Percentiles rank a stretch among this genome's conserved stretches.
Evolutionary conservation across 2,797 vertebrate genomes (phyloP).

Genomic region (Chloroceryle amazona): DNA sequence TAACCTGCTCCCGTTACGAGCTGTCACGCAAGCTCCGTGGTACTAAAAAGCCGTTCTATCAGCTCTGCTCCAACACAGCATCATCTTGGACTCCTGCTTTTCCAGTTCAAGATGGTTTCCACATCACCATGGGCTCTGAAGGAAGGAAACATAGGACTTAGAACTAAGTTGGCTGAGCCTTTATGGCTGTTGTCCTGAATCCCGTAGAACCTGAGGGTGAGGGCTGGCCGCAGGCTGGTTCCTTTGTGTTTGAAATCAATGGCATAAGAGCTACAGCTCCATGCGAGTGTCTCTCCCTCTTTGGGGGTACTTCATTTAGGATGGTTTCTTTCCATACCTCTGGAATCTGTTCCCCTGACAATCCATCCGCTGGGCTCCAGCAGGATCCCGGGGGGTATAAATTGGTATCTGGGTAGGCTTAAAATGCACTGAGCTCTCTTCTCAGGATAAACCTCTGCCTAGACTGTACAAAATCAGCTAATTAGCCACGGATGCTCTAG

Average conservation of each 20-base stretch:
- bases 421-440: neutral
- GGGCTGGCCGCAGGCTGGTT: accelerated
- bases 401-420: neutral
- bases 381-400: neutral
- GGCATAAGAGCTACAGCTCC: neutral
- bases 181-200: neutral
- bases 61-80: neutral
- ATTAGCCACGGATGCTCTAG: neutral
- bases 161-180: neutral
- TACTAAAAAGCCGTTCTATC: accelerated
- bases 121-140: neutral
- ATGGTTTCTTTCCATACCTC: neutral
- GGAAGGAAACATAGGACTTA: neutral
- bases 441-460: neutral
- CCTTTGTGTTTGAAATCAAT: neutral
- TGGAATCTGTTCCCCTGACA: neutral
- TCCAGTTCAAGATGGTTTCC: neutral
- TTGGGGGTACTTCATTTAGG: neutral
- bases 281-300: neutral
- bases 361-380: neutral
- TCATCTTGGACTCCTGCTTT: neutral
- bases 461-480: neutral
- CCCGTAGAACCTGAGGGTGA: neutral
- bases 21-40: neutral
- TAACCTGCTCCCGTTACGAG: neutral